These are phyloP conservation scores for Oceanodroma tethys DNA, from an alignment of 2,113 vertebrate species.

Conservation along the genomic window DNA sequence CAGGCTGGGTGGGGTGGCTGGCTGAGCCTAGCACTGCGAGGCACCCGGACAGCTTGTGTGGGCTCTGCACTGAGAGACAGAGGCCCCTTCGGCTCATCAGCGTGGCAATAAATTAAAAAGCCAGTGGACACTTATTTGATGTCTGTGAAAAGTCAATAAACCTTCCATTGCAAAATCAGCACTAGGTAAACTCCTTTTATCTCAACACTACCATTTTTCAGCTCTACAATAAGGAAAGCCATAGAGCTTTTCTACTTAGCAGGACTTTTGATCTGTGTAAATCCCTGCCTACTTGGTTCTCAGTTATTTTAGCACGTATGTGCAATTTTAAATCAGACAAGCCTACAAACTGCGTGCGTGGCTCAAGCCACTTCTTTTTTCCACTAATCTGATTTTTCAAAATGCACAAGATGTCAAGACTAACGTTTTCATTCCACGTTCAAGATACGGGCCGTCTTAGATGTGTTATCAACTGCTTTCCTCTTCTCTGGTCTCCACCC, in stretches of 20 bases:
- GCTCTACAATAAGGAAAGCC: neutral
- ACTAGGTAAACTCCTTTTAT: neutral
- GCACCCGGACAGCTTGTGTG: neutral
- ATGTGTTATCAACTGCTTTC: neutral
- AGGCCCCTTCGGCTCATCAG: neutral
- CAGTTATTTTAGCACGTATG: neutral
- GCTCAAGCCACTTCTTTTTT: neutral
- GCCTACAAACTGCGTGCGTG: neutral
- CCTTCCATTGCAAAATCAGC: neutral
- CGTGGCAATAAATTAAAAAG: neutral
- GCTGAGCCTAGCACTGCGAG: neutral
- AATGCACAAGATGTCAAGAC: neutral
- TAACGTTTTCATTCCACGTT: neutral
- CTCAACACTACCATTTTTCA: neutral
- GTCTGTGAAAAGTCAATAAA: conserved; percentile 1
- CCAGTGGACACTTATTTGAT: neutral
- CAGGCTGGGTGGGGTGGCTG: neutral
- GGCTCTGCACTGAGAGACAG: neutral
- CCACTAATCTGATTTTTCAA: neutral
- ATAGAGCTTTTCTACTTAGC: neutral
- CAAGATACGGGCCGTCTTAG: neutral
- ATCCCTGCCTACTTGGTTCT: neutral
- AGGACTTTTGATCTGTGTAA: neutral
- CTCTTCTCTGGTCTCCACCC: neutral
- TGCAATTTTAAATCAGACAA: neutral